phyloP scores from a whole-genome alignment of 1,140 invertebrate species.

The Cepaea nemoralis region DNA sequence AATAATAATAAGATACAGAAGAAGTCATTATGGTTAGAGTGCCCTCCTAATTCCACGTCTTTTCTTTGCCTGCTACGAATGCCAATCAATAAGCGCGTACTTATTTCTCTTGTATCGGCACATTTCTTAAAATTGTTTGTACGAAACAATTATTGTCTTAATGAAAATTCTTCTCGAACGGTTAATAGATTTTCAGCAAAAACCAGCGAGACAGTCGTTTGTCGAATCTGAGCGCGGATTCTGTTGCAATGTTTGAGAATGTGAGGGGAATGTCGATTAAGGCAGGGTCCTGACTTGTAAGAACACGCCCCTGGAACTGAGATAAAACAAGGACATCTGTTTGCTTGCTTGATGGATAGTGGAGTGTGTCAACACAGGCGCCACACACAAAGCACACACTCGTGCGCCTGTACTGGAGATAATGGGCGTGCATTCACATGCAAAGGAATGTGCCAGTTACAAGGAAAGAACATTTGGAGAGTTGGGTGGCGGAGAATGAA shows the following conservation, averaged over 20 bases:
- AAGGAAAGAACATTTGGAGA: too few relatives aligned
- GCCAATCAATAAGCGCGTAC: too few relatives aligned
- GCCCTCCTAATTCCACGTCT: too few relatives aligned
- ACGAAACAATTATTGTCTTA: too few relatives aligned
- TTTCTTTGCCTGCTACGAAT: too few relatives aligned
- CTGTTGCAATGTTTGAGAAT: neutral
- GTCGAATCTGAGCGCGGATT: neutral
- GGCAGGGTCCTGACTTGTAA: neutral
- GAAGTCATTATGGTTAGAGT: too few relatives aligned
- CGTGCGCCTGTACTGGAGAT: neutral
- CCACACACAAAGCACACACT: neutral
- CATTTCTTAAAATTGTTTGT: too few relatives aligned
- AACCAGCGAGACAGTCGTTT: neutral
- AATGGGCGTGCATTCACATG: neutral
- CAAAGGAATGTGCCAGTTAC: too few relatives aligned
- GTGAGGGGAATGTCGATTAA: conserved; percentile 6
- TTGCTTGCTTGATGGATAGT: neutral
- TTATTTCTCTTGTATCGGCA: too few relatives aligned
- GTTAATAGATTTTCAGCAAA: neutral
- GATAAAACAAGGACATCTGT: neutral
- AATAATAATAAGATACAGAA: too few relatives aligned
- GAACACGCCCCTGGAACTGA: neutral
- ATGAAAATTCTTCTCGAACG: neutral
- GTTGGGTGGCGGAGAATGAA: too few relatives aligned
- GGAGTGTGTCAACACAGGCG: neutral